A percentile compares a stretch with the other conserved stretches of the same genome.
Evolutionary conservation across 2,113 vertebrate genomes (phyloP).

Genomic region (Thomomys bottae): DNA sequence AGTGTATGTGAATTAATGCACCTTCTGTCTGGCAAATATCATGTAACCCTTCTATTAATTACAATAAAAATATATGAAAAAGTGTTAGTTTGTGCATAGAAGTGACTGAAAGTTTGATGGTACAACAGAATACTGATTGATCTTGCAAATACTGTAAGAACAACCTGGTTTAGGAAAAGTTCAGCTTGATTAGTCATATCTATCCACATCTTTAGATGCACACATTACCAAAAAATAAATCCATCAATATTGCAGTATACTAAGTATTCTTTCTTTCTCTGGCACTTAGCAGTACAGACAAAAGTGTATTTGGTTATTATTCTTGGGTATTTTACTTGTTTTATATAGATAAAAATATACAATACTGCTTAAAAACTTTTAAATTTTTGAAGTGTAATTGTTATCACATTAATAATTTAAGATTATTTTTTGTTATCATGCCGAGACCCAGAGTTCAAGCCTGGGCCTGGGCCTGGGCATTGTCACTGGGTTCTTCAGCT

Average conservation of each 20-base stretch:
- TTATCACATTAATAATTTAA: constrained; percentile 76
- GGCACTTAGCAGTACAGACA: constrained; percentile 86
- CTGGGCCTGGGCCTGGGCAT: too few species aligned
- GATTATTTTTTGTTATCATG: too few species aligned
- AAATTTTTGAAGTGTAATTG: constrained; percentile 75
- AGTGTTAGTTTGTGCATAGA: constrained; percentile 77
- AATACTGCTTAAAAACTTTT: constrained; percentile 82
- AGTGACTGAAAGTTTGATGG: constrained; percentile 58
- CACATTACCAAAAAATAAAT: constrained; percentile 67
- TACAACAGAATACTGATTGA: constrained; percentile 62
- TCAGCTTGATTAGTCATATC: constrained; percentile 60
- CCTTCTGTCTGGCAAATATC: too few species aligned
- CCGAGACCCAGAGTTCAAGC: too few species aligned
- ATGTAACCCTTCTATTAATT: too few species aligned
- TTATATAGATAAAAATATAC: constrained; percentile 79
- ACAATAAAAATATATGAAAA: too few species aligned
- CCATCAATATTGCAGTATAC: constrained; percentile 73
- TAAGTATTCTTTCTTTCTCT: constrained; percentile 68
- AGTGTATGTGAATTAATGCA: too few species aligned
- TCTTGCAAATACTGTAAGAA: constrained; percentile 68
- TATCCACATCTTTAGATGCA: constrained; percentile 55
- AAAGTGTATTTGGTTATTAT: constrained; percentile 81
- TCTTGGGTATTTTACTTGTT: constrained; percentile 64
- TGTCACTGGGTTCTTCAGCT: too few species aligned
- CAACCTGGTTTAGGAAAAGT: constrained; percentile 69